Evolutionary conservation across 30 jellyfish, hydroid and myxozoan genomes (phyloP).

Genomic region (Hydractinia symbiolongicarpus): DNA sequence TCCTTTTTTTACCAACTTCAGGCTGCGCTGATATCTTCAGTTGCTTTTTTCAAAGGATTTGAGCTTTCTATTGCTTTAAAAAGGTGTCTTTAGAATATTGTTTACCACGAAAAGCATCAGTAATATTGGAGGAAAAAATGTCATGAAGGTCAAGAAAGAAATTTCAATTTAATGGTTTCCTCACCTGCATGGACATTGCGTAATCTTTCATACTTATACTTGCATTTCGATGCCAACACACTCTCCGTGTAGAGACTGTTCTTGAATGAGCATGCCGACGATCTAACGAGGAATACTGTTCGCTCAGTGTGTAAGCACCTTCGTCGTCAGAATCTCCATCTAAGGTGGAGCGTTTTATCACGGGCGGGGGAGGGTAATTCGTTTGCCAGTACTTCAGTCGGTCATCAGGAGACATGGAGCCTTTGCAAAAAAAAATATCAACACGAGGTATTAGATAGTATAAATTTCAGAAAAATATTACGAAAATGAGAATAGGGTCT

Average conservation of each 20-base stretch:
- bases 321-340: slow-evolving; percentile 81
- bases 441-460: no score
- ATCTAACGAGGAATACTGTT: slow-evolving; percentile 65
- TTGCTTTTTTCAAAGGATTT: no score
- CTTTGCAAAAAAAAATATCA: slow-evolving; percentile 1
- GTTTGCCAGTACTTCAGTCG: slow-evolving; percentile 25
- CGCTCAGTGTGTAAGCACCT: slow-evolving; percentile 28
- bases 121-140: no score
- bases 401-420: slow-evolving; percentile 32
- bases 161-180: background rate
- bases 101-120: no score
- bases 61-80: no score
- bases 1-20: no score
- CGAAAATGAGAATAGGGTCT: no score
- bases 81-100: no score
- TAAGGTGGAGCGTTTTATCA: slow-evolving; percentile 28
- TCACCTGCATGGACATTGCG: slow-evolving; percentile 54
- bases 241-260: slow-evolving; percentile 82
- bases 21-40: no score
- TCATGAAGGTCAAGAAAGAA: no score
- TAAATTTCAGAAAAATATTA: no score
- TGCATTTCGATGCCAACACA: slow-evolving; percentile 96
- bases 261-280: slow-evolving; percentile 81
- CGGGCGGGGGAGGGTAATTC: slow-evolving; percentile 53
- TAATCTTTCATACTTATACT: slow-evolving; percentile 81